phyloP scores from a whole-genome alignment of 1,140 invertebrate species.

The Tribolium castaneum region DNA sequence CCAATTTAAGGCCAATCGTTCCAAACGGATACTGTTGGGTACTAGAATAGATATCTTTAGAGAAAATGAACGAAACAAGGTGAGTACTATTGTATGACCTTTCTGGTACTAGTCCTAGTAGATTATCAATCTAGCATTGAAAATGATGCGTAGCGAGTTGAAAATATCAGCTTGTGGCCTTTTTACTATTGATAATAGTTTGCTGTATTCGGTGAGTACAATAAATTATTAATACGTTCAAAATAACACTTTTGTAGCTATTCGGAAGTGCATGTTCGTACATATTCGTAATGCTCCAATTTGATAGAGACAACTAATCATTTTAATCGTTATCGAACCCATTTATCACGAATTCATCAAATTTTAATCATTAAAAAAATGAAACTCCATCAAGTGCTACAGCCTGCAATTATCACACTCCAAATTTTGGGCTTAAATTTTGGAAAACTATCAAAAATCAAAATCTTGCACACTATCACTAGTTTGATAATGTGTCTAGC shows the following conservation, averaged over 20 bases:
- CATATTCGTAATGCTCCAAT: background rate
- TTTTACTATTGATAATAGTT: slow-evolving; percentile 38
- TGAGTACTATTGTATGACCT: background rate
- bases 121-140: slow-evolving; percentile 10
- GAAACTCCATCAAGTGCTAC: background rate
- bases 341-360: background rate
- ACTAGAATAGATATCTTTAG: slow-evolving; percentile 19
- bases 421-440: background rate
- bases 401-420: background rate
- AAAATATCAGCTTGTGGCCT: slow-evolving; percentile 36
- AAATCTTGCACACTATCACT: background rate
- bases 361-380: background rate
- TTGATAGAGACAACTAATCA: background rate
- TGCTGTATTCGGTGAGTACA: slow-evolving; percentile 38
- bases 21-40: slow-evolving; percentile 2
- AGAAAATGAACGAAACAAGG: slow-evolving; percentile 16
- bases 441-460: background rate
- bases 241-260: background rate
- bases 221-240: background rate
- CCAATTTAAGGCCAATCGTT: slow-evolving; percentile 4
- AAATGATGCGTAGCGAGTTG: slow-evolving; percentile 22
- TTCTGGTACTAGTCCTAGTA: background rate
- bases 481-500: background rate
- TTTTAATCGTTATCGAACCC: background rate
- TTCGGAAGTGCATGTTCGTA: background rate